These are phyloP conservation scores for Gallirallus australis DNA, from an alignment of 2,797 vertebrate species.

Conservation along the genomic window DNA sequence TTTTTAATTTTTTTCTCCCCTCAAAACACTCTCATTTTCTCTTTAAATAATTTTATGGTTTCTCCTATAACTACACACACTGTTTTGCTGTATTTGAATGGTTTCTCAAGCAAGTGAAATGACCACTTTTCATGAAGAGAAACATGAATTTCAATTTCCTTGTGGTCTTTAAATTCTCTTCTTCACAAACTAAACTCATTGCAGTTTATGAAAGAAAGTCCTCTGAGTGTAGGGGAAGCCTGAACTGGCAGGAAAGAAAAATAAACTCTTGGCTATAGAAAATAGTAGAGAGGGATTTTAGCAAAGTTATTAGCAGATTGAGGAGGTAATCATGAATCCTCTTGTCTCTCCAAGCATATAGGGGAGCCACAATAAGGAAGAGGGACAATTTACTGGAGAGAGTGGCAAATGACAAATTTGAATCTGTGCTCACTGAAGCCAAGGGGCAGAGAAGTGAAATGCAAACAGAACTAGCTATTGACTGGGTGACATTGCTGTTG, in stretches of 20 bases:
- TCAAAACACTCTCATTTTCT: background rate
- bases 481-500: background rate
- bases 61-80: background rate
- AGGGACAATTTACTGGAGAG: background rate
- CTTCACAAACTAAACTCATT: background rate
- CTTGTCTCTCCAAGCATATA: background rate
- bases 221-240: background rate
- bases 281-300: background rate
- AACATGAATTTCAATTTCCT: background rate
- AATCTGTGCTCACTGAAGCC: accelerated
- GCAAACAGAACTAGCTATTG: background rate
- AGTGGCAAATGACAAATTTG: background rate
- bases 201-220: background rate
- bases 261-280: background rate
- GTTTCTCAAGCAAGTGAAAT: background rate
- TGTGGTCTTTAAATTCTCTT: background rate
- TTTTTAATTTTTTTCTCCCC: background rate
- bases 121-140: background rate
- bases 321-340: background rate
- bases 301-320: background rate
- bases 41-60: background rate
- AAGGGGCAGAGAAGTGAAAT: background rate
- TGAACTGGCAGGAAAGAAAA: background rate
- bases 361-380: background rate
- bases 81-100: background rate